phyloP scores from a whole-genome alignment of 2,113 vertebrate genomes.

The Salvelinus alpinus region DNA sequence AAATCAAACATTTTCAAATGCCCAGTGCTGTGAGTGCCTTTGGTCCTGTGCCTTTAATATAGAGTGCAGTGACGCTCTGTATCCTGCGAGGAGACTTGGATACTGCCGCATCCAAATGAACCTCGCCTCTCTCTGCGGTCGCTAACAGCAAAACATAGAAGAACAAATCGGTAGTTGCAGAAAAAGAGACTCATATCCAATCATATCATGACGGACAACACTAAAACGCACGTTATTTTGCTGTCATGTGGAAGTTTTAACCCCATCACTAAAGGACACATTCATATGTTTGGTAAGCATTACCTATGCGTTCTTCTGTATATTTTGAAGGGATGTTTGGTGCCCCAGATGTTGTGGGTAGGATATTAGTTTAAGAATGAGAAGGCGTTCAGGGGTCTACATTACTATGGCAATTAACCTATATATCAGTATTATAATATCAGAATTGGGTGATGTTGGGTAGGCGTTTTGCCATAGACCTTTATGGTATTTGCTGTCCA shows the following conservation, averaged over 20 bases:
- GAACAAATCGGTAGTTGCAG: slow-evolving; percentile 8
- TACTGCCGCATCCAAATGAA: slow-evolving; percentile 69
- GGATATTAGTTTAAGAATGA: not conserved
- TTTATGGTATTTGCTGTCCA: slow-evolving; percentile 39
- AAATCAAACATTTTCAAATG: not conserved
- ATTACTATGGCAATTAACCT: not conserved
- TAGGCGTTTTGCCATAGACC: not conserved
- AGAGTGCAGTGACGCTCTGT: slow-evolving; percentile 53
- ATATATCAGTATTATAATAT: not conserved
- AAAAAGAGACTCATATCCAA: slow-evolving; percentile 16
- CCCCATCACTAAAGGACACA: slow-evolving; percentile 94
- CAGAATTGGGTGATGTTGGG: not conserved
- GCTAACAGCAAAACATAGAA: slow-evolving; percentile 45
- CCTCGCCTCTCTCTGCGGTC: slow-evolving; percentile 75
- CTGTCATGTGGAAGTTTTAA: slow-evolving; percentile 97
- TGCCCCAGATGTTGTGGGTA: slow-evolving; percentile 6
- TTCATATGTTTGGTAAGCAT: slow-evolving; percentile 96
- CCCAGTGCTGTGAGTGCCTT: not conserved
- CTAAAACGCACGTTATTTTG: slow-evolving; percentile 93
- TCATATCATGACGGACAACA: slow-evolving; percentile 83
- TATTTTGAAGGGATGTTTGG: not conserved
- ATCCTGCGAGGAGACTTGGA: slow-evolving; percentile 63
- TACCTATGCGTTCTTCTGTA: slow-evolving; percentile 11
- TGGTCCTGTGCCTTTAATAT: slow-evolving; percentile 47
- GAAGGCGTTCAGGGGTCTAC: not conserved